phyloP scores from a whole-genome alignment of 2,113 vertebrate species.

The Spea bombifrons region DNA sequence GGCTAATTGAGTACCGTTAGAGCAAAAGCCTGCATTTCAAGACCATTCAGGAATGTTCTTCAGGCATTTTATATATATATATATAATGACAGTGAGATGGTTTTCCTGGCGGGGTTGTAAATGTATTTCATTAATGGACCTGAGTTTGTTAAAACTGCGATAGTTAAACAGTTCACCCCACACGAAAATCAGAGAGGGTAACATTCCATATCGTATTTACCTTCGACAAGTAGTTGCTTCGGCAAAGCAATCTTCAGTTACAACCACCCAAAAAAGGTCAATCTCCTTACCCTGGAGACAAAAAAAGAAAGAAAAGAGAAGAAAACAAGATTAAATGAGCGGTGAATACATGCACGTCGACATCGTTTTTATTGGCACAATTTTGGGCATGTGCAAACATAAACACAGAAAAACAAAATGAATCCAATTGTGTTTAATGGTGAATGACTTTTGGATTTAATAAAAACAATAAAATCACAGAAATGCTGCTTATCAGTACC shows the following conservation, averaged over 20 bases:
- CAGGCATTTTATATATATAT: too few species aligned
- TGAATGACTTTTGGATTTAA: conserved; percentile 60
- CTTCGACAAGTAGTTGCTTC: conserved; percentile 80
- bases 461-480: conserved; percentile 61
- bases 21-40: too few species aligned
- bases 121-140: too few species aligned
- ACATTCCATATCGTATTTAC: conserved; percentile 70
- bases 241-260: conserved; percentile 86
- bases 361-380: conserved; percentile 57
- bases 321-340: conserved; percentile 65
- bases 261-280: conserved; percentile 77
- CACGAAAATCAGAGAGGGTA: conserved; percentile 33
- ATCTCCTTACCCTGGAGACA: conserved; percentile 84
- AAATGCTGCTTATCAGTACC: conserved; percentile 57
- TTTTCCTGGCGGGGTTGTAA: too few species aligned
- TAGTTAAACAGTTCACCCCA: conserved; percentile 40
- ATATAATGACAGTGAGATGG: too few species aligned
- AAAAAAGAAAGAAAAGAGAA: conserved; percentile 71
- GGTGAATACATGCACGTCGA: conserved; percentile 49
- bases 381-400: conserved; percentile 53
- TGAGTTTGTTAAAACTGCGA: neutral
- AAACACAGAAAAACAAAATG: conserved; percentile 61
- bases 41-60: too few species aligned
- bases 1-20: too few species aligned
- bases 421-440: conserved; percentile 53